Conservation (phyloP, 2,888 invertebrate genomes). For the Trichopria drosophilae region DNA sequence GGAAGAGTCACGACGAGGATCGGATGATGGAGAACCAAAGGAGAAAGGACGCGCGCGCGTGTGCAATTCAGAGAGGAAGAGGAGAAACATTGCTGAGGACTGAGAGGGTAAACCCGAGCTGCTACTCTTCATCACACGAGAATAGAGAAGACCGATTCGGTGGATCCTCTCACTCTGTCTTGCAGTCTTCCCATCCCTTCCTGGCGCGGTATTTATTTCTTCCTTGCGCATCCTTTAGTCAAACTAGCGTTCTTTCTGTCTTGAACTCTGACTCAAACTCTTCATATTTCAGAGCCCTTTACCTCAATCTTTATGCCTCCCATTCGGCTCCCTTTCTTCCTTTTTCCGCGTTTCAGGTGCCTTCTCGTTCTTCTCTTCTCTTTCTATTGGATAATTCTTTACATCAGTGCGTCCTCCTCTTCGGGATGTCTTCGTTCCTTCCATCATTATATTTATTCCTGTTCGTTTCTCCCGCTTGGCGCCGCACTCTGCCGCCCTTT, state of each 20-base stretch:
- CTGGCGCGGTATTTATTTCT: conserved; percentile 5
- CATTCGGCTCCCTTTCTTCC: background rate
- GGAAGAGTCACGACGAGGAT: conserved; percentile 6
- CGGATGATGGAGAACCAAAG: conserved; percentile 12
- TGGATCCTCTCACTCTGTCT: conserved; percentile 40
- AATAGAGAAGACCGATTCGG: too few species aligned
- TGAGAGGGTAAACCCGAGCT: conserved; percentile 46
- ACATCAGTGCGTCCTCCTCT: too few species aligned
- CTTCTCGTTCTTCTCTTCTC: too few species aligned
- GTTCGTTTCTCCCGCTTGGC: conserved; percentile 12
- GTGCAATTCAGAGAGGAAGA: conserved; percentile 37
- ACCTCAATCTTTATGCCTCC: background rate
- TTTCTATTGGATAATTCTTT: too few species aligned
- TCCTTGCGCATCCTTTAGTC: background rate
- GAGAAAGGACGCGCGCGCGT: conserved; percentile 27
- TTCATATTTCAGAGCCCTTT: background rate
- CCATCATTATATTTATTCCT: background rate
- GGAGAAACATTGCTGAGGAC: conserved; percentile 26
- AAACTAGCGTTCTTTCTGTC: conserved; percentile 4
- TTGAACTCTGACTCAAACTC: background rate
- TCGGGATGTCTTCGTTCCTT: too few species aligned
- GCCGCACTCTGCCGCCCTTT: background rate
- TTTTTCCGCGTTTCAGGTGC: background rate
- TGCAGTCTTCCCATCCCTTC: conserved; percentile 19
- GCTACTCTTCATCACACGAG: conserved; percentile 40